Conservation (phyloP, 2,888 invertebrate species). For the Epinotia bilunana region DNA sequence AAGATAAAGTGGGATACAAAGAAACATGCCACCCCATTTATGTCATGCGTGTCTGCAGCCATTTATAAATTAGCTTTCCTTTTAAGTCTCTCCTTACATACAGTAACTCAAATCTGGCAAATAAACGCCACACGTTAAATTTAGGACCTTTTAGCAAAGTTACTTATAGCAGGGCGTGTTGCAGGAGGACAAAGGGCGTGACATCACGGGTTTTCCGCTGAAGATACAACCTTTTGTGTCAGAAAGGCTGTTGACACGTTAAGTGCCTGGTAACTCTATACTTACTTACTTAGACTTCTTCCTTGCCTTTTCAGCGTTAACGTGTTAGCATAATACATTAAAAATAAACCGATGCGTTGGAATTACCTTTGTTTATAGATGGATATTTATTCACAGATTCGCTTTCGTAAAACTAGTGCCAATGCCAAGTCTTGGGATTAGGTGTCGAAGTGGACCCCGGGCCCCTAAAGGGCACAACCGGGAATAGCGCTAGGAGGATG, state of each 20-base stretch:
- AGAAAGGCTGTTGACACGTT: slow-evolving; percentile 33
- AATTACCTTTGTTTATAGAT: slow-evolving; percentile 1
- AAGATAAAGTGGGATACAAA: too few species aligned
- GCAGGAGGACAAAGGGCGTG: slow-evolving; percentile 6
- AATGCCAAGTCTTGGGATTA: too few species aligned
- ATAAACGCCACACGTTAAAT: slow-evolving; percentile 22
- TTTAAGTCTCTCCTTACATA: slow-evolving; percentile 15
- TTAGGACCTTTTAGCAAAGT: slow-evolving; percentile 42
- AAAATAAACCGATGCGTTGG: slow-evolving; percentile 27
- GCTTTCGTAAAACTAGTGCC: too few species aligned
- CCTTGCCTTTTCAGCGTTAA: slow-evolving; percentile 18
- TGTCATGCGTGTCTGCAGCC: not conserved
- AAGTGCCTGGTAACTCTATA: slow-evolving; percentile 47
- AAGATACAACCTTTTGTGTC: slow-evolving; percentile 3
- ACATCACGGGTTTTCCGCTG: not conserved
- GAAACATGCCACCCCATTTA: not conserved
- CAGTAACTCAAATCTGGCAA: slow-evolving; percentile 27
- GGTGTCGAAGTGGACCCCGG: too few species aligned
- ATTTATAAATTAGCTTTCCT: slow-evolving; percentile 10
- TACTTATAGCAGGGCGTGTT: slow-evolving; percentile 39
- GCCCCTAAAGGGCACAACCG: too few species aligned
- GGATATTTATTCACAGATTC: not conserved
- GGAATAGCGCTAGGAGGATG: too few species aligned
- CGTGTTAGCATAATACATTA: slow-evolving; percentile 35
- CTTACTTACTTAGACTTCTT: slow-evolving; percentile 37